A percentile compares a stretch with the other conserved stretches of the same genome.
phyloP scores from a whole-genome alignment of 2,888 invertebrate species.

The Dicyrtoma fusca region DNA sequence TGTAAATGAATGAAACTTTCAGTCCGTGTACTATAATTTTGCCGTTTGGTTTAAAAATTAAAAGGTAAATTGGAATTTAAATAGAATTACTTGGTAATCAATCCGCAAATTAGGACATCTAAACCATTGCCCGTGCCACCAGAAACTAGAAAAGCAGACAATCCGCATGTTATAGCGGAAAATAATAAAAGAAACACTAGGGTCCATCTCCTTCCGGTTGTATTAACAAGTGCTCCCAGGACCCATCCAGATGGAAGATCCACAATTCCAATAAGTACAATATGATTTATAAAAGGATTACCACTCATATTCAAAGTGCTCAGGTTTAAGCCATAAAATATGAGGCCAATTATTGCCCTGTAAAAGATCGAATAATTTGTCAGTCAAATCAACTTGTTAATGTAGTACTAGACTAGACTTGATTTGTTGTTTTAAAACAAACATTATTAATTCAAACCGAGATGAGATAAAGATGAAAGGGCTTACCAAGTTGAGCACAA shows the following conservation, averaged over 20 bases:
- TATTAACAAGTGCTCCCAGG: conserved; percentile 15
- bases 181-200: conserved; percentile 8
- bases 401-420: too few relatives aligned
- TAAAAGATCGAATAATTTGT: too few relatives aligned
- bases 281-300: conserved; percentile 33
- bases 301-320: conserved; percentile 35
- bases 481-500: conserved; percentile 27
- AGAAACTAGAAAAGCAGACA: conserved; percentile 2
- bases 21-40: too few relatives aligned
- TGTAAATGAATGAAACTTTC: too few relatives aligned
- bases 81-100: conserved; percentile 28
- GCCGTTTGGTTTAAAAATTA: too few relatives aligned
- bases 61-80: background rate
- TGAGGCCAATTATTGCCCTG: conserved; percentile 31
- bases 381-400: too few relatives aligned
- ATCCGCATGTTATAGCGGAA: background rate
- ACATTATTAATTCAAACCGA: background rate
- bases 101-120: conserved; percentile 7
- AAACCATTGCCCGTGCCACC: background rate
- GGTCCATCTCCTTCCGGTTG: conserved; percentile 28
- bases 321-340: conserved; percentile 32
- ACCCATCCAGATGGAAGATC: conserved; percentile 34
- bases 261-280: conserved; percentile 26
- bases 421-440: too few relatives aligned
- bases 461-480: background rate